Evolutionary conservation across 2,113 vertebrate species (phyloP).

Genomic region (Shinisaurus crocodilurus): DNA sequence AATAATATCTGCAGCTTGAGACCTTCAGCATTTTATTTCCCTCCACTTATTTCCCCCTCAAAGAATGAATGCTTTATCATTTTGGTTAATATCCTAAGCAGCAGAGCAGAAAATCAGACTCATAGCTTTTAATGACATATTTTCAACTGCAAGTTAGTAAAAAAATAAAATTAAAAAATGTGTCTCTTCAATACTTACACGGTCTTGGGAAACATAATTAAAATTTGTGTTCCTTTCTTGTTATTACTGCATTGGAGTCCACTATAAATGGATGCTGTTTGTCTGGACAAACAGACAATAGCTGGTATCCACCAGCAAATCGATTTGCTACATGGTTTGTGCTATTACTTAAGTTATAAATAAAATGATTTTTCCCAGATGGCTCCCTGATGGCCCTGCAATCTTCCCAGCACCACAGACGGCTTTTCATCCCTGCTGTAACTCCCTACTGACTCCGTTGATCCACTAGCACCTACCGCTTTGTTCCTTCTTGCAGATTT

Average conservation of each 20-base stretch:
- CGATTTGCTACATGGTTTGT: conserved; percentile 74
- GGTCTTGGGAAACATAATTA: conserved; percentile 70
- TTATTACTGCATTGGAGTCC: conserved; percentile 67
- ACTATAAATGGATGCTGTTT: conserved; percentile 72
- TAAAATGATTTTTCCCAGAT: conserved; percentile 77
- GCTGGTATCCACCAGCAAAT: conserved; percentile 75
- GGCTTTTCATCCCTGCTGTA: conserved; percentile 56
- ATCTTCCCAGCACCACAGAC: conserved; percentile 48
- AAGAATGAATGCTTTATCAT: conserved; percentile 65
- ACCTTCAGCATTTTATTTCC: conserved; percentile 50
- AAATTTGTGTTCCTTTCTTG: conserved; percentile 74
- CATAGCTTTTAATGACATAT: conserved; percentile 71
- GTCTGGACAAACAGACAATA: conserved; percentile 76
- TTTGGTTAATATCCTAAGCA: conserved; percentile 70
- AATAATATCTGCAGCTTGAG: not conserved
- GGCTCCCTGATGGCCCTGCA: conserved; percentile 68
- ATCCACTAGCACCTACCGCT: conserved; percentile 42
- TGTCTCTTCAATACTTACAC: conserved; percentile 67
- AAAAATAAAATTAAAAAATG: conserved; percentile 55
- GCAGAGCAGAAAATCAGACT: conserved; percentile 74
- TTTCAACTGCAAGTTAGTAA: conserved; percentile 68
- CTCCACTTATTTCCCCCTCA: conserved; percentile 32
- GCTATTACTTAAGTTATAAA: conserved; percentile 80
- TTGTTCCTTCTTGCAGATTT: rapidly evolving
- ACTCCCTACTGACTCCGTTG: conserved; percentile 36